These are phyloP conservation scores for Cyanistes caeruleus DNA, from an alignment of 2,113 vertebrate genomes.

Conservation along the genomic window DNA sequence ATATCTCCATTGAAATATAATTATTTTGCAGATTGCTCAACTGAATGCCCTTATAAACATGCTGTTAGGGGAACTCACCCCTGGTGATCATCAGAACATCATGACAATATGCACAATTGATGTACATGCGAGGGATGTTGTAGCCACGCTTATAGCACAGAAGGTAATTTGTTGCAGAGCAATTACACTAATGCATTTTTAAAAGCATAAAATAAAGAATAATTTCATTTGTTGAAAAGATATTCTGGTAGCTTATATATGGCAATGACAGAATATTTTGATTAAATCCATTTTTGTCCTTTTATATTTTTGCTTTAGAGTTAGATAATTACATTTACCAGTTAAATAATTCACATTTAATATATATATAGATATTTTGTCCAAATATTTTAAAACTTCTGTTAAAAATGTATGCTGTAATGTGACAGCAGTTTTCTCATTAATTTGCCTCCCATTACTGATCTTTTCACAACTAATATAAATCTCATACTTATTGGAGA, in stretches of 20 bases:
- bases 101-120: constrained; percentile 89
- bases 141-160: constrained; percentile 84
- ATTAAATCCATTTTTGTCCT: constrained; percentile 79
- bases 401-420: constrained; percentile 65
- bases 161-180: constrained; percentile 92
- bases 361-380: constrained; percentile 75
- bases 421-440: constrained; percentile 75
- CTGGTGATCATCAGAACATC: constrained; percentile 89
- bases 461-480: constrained; percentile 70
- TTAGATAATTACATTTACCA: constrained; percentile 81
- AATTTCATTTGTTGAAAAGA: constrained; percentile 85
- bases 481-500: constrained; percentile 52
- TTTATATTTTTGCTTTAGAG: constrained; percentile 63
- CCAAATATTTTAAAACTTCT: constrained; percentile 80
- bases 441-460: constrained; percentile 69
- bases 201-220: constrained; percentile 88
- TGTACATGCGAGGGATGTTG: constrained; percentile 85
- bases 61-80: constrained; percentile 87
- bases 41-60: constrained; percentile 92
- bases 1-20: constrained; percentile 86
- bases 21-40: constrained; percentile 91
- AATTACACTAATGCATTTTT: constrained; percentile 98
- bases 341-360: constrained; percentile 78
- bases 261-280: constrained; percentile 92
- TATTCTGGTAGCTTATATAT: constrained; percentile 84